Evolutionary conservation across 2,113 vertebrate genomes (phyloP).

Genomic region (Callocephalon fimbriatum): DNA sequence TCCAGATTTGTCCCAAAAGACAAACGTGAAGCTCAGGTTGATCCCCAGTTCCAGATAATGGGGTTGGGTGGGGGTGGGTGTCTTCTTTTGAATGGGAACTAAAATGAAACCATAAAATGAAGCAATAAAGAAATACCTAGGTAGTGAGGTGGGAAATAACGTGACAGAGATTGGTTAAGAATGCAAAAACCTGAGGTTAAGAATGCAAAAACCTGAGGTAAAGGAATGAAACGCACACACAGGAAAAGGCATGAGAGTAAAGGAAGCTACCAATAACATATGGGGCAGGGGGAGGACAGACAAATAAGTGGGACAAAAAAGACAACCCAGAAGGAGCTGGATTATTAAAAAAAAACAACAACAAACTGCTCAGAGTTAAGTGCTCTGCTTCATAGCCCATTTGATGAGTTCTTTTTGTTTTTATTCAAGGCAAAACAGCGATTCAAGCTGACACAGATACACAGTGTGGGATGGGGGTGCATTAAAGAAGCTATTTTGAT

Average conservation of each 20-base stretch:
- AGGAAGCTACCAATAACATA: not conserved
- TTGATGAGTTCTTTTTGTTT: not conserved
- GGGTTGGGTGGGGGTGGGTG: accelerated
- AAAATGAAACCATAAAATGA: not conserved
- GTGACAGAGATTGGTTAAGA: not conserved
- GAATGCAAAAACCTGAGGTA: not conserved
- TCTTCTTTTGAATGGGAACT: not conserved
- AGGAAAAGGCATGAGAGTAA: not conserved
- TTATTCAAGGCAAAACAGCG: not conserved
- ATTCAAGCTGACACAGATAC: not conserved
- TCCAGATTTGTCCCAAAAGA: not conserved
- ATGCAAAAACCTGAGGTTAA: not conserved
- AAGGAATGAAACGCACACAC: not conserved
- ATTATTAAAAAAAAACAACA: not conserved
- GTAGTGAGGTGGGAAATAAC: not conserved
- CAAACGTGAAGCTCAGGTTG: not conserved
- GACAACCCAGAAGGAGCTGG: not conserved
- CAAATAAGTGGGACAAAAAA: not conserved
- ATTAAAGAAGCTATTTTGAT: not conserved
- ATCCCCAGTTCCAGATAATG: not conserved
- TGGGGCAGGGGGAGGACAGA: not conserved
- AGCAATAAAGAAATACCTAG: not conserved
- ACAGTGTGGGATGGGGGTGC: no score
- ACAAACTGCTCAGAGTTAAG: not conserved
- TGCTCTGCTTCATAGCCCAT: not conserved